Evolutionary conservation across 1,140 invertebrate genomes (phyloP).

Genomic region (Drosophila micromelanica): DNA sequence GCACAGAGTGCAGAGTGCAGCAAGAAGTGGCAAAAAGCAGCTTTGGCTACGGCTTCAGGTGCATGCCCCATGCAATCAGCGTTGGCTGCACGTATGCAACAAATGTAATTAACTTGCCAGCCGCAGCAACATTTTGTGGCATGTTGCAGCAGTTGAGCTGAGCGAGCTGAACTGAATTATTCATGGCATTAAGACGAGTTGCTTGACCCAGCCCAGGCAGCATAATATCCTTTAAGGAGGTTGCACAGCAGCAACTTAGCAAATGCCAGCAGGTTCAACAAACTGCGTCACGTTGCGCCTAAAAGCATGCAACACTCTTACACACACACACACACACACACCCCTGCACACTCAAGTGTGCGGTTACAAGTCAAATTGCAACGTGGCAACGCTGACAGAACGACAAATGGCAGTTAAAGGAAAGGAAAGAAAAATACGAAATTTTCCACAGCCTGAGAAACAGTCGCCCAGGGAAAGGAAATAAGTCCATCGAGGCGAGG

Average conservation of each 20-base stretch:
- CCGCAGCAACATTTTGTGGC: conserved; percentile 48
- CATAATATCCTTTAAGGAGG: conserved; percentile 33
- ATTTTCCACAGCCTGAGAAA: conserved; percentile 31
- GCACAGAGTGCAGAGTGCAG: neutral
- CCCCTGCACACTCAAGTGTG: conserved; percentile 55
- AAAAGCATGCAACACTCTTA: conserved; percentile 69
- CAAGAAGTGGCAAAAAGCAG: neutral
- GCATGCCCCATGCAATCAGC: conserved; percentile 60
- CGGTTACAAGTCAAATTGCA: conserved; percentile 77
- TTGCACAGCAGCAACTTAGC: neutral
- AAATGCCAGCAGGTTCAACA: conserved; percentile 67
- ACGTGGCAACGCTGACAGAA: conserved; percentile 56
- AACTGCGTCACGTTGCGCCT: conserved; percentile 79
- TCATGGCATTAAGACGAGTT: conserved; percentile 69
- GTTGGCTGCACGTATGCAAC: conserved; percentile 62
- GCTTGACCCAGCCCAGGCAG: conserved; percentile 65
- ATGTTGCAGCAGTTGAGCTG: conserved; percentile 29
- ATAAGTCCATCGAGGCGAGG: conserved; percentile 18
- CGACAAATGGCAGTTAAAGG: conserved; percentile 74
- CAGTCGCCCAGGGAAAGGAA: conserved; percentile 18
- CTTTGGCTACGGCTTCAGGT: conserved; percentile 14
- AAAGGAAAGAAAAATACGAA: conserved; percentile 35
- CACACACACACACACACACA: neutral
- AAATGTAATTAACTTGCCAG: conserved; percentile 78
- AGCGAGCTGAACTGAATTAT: conserved; percentile 62